Conservation (phyloP, 2,113 vertebrate genomes). For the Ageneiosus marmoratus region DNA sequence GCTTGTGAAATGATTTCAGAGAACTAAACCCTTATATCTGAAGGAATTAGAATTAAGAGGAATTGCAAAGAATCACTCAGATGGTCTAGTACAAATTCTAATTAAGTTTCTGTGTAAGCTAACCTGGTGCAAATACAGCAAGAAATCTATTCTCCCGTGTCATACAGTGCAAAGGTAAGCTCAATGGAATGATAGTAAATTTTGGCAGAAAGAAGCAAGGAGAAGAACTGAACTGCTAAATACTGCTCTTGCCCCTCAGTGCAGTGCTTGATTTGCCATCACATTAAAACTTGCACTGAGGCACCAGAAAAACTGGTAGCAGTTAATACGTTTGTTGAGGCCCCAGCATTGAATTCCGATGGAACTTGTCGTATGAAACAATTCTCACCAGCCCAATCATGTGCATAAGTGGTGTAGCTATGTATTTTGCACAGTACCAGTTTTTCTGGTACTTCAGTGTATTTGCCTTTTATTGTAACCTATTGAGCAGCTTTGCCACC, state of each 20-base stretch:
- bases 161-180: not conserved
- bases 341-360: too few relatives aligned
- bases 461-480: not conserved
- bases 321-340: too few relatives aligned
- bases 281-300: not conserved
- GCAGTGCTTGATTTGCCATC: not conserved
- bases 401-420: too few relatives aligned
- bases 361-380: too few relatives aligned
- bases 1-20: conserved; percentile 36
- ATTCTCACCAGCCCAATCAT: too few relatives aligned
- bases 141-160: not conserved
- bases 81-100: not conserved
- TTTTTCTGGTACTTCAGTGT: too few relatives aligned
- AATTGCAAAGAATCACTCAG: conserved; percentile 8
- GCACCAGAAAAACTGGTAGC: too few relatives aligned
- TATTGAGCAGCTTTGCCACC: not conserved
- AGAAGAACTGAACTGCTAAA: not conserved
- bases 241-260: not conserved
- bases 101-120: not conserved
- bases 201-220: not conserved
- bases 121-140: not conserved
- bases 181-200: not conserved
- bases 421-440: too few relatives aligned
- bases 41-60: conserved; percentile 34
- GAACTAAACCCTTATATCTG: conserved; percentile 24